Percentiles rank a stretch among this genome's conserved stretches.
Conservation (phyloP, 2,888 invertebrate species). For the Villa cingulata region DNA sequence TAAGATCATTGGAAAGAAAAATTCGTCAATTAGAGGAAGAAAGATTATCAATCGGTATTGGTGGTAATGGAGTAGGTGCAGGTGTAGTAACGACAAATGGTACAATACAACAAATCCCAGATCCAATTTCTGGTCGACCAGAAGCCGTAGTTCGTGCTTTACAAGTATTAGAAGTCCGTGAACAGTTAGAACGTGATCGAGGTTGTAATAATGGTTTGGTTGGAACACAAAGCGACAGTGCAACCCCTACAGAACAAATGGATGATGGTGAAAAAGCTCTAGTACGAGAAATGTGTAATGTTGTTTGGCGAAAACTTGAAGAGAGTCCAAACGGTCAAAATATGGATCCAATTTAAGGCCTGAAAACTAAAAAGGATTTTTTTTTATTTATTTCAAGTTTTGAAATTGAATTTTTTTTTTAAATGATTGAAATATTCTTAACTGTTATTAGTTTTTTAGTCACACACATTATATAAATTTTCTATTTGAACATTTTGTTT, state of each 20-base stretch:
- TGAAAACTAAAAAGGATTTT: no score
- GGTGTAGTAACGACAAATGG: not conserved
- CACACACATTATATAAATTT: no score
- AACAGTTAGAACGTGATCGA: slow-evolving; percentile 66
- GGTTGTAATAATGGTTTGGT: slow-evolving; percentile 26
- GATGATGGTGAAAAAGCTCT: slow-evolving; percentile 84
- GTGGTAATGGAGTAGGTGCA: slow-evolving; percentile 25
- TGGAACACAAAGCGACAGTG: slow-evolving; percentile 13
- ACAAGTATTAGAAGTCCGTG: slow-evolving; percentile 81
- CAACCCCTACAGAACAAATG: slow-evolving; percentile 40
- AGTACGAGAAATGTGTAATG: slow-evolving; percentile 92
- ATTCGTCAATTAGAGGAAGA: slow-evolving; percentile 74
- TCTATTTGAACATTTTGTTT: no score
- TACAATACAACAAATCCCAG: slow-evolving; percentile 16
- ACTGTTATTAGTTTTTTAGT: no score
- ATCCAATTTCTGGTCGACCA: slow-evolving; percentile 54
- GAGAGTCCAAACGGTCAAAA: slow-evolving; percentile 54
- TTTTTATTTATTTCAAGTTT: no score
- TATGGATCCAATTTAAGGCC: slow-evolving; percentile 27
- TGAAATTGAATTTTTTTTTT: no score
- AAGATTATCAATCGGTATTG: slow-evolving; percentile 33
- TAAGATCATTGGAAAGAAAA: slow-evolving; percentile 74
- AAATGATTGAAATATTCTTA: no score
- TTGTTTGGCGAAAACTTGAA: slow-evolving; percentile 82
- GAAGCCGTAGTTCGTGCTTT: slow-evolving; percentile 88